Base-by-base conservation (phyloP, 2,797 vertebrate genomes). In the Atherinosoma microstoma region DNA sequence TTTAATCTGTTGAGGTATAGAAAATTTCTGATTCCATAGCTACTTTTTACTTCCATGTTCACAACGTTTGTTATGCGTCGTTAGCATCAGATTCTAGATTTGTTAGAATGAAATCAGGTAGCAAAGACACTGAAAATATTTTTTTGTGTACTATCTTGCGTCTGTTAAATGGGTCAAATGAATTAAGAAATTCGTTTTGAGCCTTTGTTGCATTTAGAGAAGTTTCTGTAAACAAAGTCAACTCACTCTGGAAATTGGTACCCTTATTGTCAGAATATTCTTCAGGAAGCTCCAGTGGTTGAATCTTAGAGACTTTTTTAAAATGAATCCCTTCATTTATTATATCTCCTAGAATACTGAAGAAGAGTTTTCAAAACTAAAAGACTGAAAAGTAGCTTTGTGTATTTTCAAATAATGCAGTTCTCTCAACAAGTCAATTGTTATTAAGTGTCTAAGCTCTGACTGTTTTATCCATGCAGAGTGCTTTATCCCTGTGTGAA, bases 361-460 rank as follows among this genome's bases (percentile, higher is more conserved):
- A 70, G 27, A 15, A 10, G 32, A 40, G 16, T 42, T 54, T 74
- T 81, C 54, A 57, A 72, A 54, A 64, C 38, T 15, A 57, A n/a
- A 57, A n/a, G 20, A 58, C 60, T 42, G 2, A 66, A 70, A 76
- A 29, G n/a, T n/a, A n/a, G n/a, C 29, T 4, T 6, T 8, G 0
- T 30, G 2, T 65, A 58, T 78, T 77, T 74, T 42, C 64, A 74
- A 78, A 75, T 27, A 61, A 35, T n/a, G 7, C 32, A 24, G 15
- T 54, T 77, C 61, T 70, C 36, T 72, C 36, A 18, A 27, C 36
- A 35, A 80, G 45, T 80, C 66, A 59, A 24, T 67, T 72, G 64
- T 61, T 80, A 86, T 79, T 87, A 78, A 73, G 73, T 64, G 80
- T 51, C 70, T 80, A 36, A 56, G 67, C 71, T 79, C 58, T 72